Conservation (phyloP, 2,113 vertebrate species). For the Poeciliopsis prolifica region DNA sequence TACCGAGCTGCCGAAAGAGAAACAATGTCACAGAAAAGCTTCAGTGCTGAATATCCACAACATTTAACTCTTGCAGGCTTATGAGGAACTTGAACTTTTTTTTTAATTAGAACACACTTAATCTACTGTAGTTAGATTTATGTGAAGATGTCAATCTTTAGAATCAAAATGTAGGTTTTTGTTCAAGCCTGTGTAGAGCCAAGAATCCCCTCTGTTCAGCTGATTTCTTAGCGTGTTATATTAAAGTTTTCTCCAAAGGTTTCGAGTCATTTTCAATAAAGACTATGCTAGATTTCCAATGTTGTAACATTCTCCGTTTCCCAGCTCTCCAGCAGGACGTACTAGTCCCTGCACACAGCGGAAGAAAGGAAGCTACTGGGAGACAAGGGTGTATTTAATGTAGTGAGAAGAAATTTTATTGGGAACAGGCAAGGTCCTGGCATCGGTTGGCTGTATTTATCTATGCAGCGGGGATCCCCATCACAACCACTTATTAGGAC, state of each 20-base stretch:
- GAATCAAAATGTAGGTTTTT: too few species aligned
- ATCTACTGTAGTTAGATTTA: too few species aligned
- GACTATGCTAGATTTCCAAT: not conserved
- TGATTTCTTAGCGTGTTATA: not conserved
- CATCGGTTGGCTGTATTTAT: conserved; percentile 65
- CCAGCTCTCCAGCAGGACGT: conserved; percentile 6
- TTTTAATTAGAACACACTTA: too few species aligned
- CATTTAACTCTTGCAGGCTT: not conserved
- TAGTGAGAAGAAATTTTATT: conserved; percentile 61
- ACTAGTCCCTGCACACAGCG: conserved; percentile 20
- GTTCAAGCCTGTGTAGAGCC: too few species aligned
- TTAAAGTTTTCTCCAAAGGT: not conserved
- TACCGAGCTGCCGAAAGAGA: not conserved
- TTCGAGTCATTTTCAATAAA: not conserved
- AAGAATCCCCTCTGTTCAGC: not conserved
- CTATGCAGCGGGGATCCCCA: conserved; percentile 72
- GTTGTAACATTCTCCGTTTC: not conserved
- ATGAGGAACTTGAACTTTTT: too few species aligned
- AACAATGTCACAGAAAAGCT: not conserved
- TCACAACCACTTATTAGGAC: conserved; percentile 75
- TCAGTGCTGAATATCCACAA: not conserved
- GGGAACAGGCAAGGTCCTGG: conserved; percentile 64
- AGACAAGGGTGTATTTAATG: conserved; percentile 50
- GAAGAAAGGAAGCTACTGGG: conserved; percentile 44
- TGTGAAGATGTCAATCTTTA: too few species aligned